Percentiles rank a stretch among this genome's conserved stretches.
phyloP scores from a whole-genome alignment of 2,888 invertebrate species.

The Acrobasis repandana region DNA sequence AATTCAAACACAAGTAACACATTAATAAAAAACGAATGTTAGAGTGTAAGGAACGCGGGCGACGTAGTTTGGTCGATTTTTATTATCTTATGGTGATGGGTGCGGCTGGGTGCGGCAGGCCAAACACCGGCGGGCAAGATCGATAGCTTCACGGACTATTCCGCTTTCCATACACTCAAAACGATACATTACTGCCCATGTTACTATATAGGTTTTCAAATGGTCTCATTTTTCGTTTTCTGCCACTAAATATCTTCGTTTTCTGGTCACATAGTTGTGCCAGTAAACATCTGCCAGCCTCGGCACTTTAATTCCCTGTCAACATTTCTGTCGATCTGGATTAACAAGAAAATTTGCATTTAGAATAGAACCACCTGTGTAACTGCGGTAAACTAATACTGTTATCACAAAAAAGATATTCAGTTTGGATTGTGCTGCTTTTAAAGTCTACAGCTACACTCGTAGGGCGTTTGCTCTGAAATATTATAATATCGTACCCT shows the following conservation, averaged over 20 bases:
- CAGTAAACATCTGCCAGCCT: too few relatives aligned
- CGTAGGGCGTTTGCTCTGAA: too few relatives aligned
- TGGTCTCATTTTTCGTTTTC: background rate
- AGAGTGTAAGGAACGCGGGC: constrained; percentile 36
- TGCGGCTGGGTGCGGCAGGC: constrained; percentile 73
- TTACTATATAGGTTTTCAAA: background rate
- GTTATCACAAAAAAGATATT: too few relatives aligned
- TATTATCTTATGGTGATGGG: constrained; percentile 70
- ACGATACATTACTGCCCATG: constrained; percentile 10
- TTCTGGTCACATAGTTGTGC: too few relatives aligned
- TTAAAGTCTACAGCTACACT: too few relatives aligned
- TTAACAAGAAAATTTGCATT: too few relatives aligned
- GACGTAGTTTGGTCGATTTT: constrained; percentile 72
- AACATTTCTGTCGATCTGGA: too few relatives aligned
- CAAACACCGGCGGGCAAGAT: constrained; percentile 72
- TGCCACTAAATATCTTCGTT: background rate
- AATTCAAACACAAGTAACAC: background rate
- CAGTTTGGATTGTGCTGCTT: too few relatives aligned
- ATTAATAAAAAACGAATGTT: background rate
- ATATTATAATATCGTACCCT: too few relatives aligned
- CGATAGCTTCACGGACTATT: constrained; percentile 71
- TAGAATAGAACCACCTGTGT: too few relatives aligned
- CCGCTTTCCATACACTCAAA: constrained; percentile 51
- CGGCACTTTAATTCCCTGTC: too few relatives aligned
- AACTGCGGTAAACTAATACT: too few relatives aligned